Percentiles rank a stretch among this genome's conserved stretches.
These are phyloP conservation scores for Rhinella marina DNA, from an alignment of 2,797 vertebrate genomes.

Conservation along the genomic window DNA sequence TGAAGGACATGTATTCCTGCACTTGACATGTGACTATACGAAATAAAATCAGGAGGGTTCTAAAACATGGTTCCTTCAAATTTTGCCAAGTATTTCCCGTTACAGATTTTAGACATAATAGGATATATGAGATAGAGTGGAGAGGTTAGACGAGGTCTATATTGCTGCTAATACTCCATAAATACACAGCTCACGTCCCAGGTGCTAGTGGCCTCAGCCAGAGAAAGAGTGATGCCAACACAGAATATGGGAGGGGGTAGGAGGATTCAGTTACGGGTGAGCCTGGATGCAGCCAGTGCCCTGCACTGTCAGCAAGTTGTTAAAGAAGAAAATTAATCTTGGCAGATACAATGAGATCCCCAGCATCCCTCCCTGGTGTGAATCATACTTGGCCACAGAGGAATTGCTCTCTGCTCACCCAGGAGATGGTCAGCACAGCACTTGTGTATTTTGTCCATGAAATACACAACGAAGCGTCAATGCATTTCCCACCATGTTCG, in stretches of 20 bases:
- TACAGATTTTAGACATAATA: neutral
- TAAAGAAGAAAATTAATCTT: constrained; percentile 31
- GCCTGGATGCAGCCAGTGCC: constrained; percentile 4
- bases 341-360: constrained; percentile 50
- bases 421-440: neutral
- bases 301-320: constrained; percentile 54
- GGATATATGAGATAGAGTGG: constrained; percentile 5
- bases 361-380: constrained; percentile 14
- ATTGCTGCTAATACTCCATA: constrained; percentile 41
- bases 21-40: neutral
- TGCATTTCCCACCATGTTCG: constrained; percentile 5
- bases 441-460: constrained; percentile 13
- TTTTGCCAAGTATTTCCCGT: neutral
- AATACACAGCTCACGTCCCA: constrained; percentile 45
- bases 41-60: neutral
- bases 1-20: neutral
- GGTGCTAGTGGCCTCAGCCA: constrained; percentile 42
- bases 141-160: constrained; percentile 23
- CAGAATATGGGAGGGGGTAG: constrained; percentile 42
- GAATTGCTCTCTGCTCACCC: constrained; percentile 25
- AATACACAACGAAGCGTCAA: constrained; percentile 28
- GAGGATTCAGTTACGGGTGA: constrained; percentile 50
- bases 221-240: constrained; percentile 32
- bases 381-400: constrained; percentile 23
- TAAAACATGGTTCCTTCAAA: neutral